phyloP scores from a whole-genome alignment of 2,888 invertebrate species.

The Meloe dianella region DNA sequence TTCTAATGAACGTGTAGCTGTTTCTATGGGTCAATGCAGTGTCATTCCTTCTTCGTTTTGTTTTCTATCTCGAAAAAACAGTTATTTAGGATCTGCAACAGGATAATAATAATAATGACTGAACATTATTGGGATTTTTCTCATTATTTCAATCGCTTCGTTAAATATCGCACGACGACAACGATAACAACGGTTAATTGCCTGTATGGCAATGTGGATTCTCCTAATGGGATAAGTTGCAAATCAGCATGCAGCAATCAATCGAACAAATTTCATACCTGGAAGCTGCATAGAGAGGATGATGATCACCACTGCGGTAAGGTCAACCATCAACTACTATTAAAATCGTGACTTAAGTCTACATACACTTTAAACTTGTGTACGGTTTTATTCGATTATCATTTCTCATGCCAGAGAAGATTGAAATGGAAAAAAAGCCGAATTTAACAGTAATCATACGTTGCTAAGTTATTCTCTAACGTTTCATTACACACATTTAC shows the following conservation, averaged over 20 bases:
- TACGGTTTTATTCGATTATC: neutral
- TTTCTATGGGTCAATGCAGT: conserved; percentile 3
- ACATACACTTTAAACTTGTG: neutral
- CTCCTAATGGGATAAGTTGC: neutral
- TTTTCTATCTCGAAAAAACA: too few relatives aligned
- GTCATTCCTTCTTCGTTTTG: neutral
- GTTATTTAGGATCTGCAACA: too few relatives aligned
- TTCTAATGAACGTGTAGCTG: neutral
- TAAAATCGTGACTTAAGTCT: conserved; percentile 4
- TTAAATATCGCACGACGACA: too few relatives aligned
- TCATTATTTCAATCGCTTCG: too few relatives aligned
- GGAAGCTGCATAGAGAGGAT: conserved; percentile 1
- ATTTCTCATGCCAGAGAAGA: neutral
- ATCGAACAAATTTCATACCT: neutral
- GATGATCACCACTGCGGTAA: neutral
- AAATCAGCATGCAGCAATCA: neutral
- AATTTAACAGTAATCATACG: conserved; percentile 8
- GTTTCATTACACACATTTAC: neutral
- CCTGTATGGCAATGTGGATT: neutral
- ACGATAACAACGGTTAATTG: neutral
- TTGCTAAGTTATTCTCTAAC: neutral
- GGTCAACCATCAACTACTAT: neutral
- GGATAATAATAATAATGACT: too few relatives aligned
- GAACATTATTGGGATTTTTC: too few relatives aligned
- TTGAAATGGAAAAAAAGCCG: neutral